Evolutionary conservation across 2,113 vertebrate genomes (phyloP).

Genomic region (Sprattus sprattus): DNA sequence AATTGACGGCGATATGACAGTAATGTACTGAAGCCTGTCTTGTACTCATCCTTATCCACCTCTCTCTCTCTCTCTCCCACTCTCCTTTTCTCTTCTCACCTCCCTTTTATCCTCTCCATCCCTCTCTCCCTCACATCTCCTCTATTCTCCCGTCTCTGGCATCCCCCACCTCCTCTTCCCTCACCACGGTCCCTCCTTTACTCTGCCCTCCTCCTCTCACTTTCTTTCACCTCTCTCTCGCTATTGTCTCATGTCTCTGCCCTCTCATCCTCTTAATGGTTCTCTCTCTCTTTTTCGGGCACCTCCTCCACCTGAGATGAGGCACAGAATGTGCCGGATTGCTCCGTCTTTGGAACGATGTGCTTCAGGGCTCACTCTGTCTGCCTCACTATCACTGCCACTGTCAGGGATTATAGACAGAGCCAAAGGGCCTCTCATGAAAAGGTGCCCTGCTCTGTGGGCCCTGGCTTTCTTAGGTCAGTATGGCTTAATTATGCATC

Average conservation of each 20-base stretch:
- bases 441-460: neutral
- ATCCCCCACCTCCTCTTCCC: neutral
- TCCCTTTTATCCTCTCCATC: neutral
- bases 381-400: neutral
- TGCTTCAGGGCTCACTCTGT: neutral
- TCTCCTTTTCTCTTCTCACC: neutral
- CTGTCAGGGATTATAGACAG: neutral
- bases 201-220: neutral
- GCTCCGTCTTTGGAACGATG: neutral
- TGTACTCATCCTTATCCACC: neutral
- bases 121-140: neutral
- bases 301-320: neutral
- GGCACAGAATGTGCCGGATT: neutral
- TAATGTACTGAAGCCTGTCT: constrained; percentile 26
- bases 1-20: constrained; percentile 37
- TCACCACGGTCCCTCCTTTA: neutral
- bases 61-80: neutral
- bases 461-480: neutral
- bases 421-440: neutral
- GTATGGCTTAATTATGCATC: neutral
- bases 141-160: neutral
- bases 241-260: neutral
- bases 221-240: neutral
- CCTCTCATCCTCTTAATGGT: neutral
- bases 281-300: neutral